Conservation (phyloP, 2,888 invertebrate species). For the Agonum fuliginosum region DNA sequence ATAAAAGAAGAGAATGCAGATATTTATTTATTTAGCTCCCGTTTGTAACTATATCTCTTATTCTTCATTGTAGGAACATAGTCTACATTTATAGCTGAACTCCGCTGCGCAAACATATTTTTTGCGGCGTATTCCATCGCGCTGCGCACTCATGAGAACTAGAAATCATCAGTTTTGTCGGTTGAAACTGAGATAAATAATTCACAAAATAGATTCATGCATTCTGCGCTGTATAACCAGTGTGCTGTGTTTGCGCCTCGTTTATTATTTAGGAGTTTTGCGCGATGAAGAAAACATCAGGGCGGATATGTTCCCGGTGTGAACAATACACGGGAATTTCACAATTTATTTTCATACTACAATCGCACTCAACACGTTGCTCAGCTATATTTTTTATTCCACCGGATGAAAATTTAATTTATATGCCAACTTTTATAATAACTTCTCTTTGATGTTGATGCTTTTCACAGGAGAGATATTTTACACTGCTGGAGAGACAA, state of each 20-base stretch:
- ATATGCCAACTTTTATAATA: constrained; percentile 7
- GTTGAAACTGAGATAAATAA: constrained; percentile 11
- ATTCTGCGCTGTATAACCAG: constrained; percentile 16
- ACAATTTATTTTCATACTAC: constrained; percentile 37
- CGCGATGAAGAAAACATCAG: constrained; percentile 28
- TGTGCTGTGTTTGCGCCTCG: not conserved
- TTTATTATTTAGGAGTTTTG: constrained; percentile 35
- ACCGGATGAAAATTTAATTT: not conserved
- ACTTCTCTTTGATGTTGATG: too few relatives aligned
- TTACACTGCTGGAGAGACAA: too few relatives aligned
- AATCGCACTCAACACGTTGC: constrained; percentile 36
- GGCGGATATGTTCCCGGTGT: constrained; percentile 29
- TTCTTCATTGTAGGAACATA: constrained; percentile 21
- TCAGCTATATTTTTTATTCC: not conserved
- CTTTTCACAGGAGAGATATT: too few relatives aligned
- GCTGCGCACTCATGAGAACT: constrained; percentile 16
- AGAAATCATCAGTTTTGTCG: constrained; percentile 34
- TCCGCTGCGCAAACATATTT: constrained; percentile 28
- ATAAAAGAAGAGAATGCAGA: not conserved
- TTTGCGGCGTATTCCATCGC: not conserved
- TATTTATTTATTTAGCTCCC: constrained; percentile 23
- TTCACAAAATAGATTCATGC: constrained; percentile 37
- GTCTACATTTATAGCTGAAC: not conserved
- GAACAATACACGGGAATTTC: constrained; percentile 19
- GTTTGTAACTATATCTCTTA: constrained; percentile 31